Evolutionary conservation across 2,113 vertebrate genomes (phyloP).

Genomic region (Mungos mungo): DNA sequence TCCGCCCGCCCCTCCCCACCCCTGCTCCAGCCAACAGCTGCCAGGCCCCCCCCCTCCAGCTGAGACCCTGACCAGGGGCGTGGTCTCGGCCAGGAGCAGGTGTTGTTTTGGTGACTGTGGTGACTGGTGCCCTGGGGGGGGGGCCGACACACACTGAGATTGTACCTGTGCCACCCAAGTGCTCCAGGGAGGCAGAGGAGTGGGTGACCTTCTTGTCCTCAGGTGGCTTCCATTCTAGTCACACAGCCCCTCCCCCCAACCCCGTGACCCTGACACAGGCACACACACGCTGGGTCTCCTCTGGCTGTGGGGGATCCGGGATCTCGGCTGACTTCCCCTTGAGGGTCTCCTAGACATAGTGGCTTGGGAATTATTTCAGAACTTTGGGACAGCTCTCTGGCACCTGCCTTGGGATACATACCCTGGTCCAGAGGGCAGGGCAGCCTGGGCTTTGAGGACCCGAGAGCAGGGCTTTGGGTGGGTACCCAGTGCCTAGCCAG

Average conservation of each 20-base stretch:
- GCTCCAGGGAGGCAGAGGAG: background rate
- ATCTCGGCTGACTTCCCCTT: background rate
- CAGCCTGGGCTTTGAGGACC: background rate
- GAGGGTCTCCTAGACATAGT: accelerated
- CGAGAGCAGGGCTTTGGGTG: background rate
- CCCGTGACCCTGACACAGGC: too few relatives aligned
- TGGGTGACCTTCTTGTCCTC: background rate
- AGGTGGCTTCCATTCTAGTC: background rate
- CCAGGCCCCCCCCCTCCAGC: background rate
- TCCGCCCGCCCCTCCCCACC: background rate
- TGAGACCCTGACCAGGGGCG: background rate
- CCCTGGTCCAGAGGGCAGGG: background rate
- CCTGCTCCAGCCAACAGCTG: background rate
- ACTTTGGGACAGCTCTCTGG: background rate
- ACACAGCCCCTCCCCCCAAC: accelerated
- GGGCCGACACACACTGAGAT: background rate
- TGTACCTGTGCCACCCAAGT: accelerated
- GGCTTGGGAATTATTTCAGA: accelerated
- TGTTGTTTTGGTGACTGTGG: background rate
- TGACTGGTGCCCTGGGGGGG: background rate
- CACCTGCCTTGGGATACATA: background rate
- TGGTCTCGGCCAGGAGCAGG: background rate
- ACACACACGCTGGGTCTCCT: background rate
- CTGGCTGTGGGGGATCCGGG: background rate
- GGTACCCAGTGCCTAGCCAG: background rate